Percentiles rank a stretch among this genome's conserved stretches.
phyloP scores from a whole-genome alignment of 92 coral and sea anemone species.

The Porites lobata region DNA sequence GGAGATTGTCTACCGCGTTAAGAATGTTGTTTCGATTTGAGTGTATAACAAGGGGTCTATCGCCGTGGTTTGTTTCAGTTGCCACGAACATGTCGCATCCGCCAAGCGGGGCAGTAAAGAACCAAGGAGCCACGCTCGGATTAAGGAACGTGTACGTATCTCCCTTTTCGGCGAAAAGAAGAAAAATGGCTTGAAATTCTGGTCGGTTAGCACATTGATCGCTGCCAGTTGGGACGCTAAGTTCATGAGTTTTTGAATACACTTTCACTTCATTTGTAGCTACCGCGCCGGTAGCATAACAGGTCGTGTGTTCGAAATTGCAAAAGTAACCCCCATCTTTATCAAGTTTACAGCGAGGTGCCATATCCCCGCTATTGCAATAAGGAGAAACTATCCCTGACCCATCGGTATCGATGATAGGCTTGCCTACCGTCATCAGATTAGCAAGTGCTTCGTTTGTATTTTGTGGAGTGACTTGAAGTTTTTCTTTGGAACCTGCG shows the following conservation, averaged over 20 bases:
- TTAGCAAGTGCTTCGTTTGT: too few relatives aligned
- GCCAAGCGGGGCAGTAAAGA: neutral
- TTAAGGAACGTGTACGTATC: neutral
- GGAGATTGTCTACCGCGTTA: neutral
- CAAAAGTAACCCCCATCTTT: too few relatives aligned
- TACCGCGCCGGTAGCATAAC: too few relatives aligned
- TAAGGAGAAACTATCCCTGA: too few relatives aligned
- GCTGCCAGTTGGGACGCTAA: neutral
- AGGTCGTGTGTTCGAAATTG: too few relatives aligned
- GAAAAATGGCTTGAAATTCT: neutral
- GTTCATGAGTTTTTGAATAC: neutral
- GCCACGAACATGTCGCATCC: conserved; percentile 3
- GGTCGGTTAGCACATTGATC: neutral
- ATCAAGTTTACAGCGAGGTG: too few relatives aligned
- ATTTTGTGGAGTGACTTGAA: too few relatives aligned
- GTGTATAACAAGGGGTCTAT: neutral
- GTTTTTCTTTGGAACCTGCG: too few relatives aligned
- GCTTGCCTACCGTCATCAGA: too few relatives aligned
- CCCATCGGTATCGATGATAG: too few relatives aligned
- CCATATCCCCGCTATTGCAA: too few relatives aligned
- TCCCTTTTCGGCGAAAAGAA: neutral
- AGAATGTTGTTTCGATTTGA: neutral
- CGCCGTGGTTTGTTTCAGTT: neutral
- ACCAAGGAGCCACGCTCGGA: neutral
- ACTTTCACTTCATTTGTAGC: neutral